Base-by-base conservation (phyloP, 2,113 vertebrate genomes). In the Chloropsis cyanopogon region DNA sequence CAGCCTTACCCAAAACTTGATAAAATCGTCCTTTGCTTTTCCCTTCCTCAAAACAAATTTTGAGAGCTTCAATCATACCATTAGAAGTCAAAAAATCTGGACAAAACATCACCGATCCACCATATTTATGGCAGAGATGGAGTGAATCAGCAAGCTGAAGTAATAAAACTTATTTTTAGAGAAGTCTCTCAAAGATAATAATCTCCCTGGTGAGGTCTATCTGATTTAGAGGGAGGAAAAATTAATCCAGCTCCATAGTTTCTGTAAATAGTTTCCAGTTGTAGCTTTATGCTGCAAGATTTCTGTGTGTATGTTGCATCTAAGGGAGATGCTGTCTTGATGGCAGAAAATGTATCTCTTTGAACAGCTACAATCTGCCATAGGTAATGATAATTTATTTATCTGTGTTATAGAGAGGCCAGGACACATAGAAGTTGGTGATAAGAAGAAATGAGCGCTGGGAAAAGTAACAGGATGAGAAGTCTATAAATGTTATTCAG, bases 141-240 rank as follows among this genome's bases (percentile, higher is more conserved):
- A 61, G 26, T 68, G 17, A 57, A 76, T 80, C 78, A 84, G 37
- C 47, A 84, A 85, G 33, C 24, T 81, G 61, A 90, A 39, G 80
- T 46, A 86, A 92, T 56, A 91, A 79, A 90, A 81, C n/a, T 96
- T 83, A 65, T 79, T 85, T 97, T 81, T 87, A 95, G 90, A 91
- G 86, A 20, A 31, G 76, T 92, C 57, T 86, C 73, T 96, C 76
- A 94, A 95, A 97, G 92, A 96, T 97, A 97, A 95, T 96, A 83
- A 97, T 93, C 61, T 95, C 95, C 88, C 91, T 83, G 44, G 79
- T 94, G 94, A 97, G 20, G 26, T 23, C 20, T 52, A 66, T 75
- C 31, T 70, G 54, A 91, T 91, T 97, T 87, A 88, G 61, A 90
- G 70, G 33, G 41, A 66, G 19, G 42, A 96, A 96, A 96, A 53